Evolutionary conservation across 1,140 invertebrate species (phyloP).

Genomic region (Sminthurinus signatus): DNA sequence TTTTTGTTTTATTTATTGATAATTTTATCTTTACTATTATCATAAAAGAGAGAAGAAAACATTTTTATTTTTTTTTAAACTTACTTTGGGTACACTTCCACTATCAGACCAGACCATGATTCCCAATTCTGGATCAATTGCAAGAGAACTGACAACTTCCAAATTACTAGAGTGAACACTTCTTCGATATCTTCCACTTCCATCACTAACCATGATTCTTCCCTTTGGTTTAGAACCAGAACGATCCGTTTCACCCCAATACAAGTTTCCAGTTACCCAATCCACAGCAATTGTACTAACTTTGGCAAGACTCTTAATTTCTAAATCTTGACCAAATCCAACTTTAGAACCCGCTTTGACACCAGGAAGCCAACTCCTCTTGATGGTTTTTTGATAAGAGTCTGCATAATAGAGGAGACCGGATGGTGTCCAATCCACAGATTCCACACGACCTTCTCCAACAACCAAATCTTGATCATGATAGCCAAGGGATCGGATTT

Average conservation of each 20-base stretch:
- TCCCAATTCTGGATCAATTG: constrained; percentile 76
- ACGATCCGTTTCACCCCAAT: constrained; percentile 83
- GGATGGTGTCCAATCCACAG: constrained; percentile 71
- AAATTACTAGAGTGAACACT: constrained; percentile 57
- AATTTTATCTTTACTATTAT: no score
- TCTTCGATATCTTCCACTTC: constrained; percentile 80
- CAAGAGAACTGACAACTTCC: constrained; percentile 77
- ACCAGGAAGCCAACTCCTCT: constrained; percentile 81
- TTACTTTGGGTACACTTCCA: constrained; percentile 62
- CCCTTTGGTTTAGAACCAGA: constrained; percentile 56
- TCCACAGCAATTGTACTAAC: constrained; percentile 81
- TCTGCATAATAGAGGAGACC: constrained; percentile 69
- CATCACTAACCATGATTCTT: constrained; percentile 75
- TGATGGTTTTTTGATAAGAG: constrained; percentile 78
- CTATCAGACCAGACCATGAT: constrained; percentile 85
- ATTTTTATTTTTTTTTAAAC: no score
- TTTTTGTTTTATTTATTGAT: no score
- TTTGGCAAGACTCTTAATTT: constrained; percentile 57
- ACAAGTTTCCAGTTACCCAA: constrained; percentile 86
- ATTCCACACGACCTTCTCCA: constrained; percentile 76
- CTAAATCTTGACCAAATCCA: constrained; percentile 80
- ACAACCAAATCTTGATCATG: constrained; percentile 67
- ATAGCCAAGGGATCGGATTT: constrained; percentile 69
- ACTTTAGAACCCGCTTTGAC: constrained; percentile 59
- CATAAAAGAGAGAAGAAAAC: constrained; percentile 4